These are phyloP conservation scores for Drosophila meridiana DNA, from an alignment of 2,888 invertebrate species.

Conservation along the genomic window DNA sequence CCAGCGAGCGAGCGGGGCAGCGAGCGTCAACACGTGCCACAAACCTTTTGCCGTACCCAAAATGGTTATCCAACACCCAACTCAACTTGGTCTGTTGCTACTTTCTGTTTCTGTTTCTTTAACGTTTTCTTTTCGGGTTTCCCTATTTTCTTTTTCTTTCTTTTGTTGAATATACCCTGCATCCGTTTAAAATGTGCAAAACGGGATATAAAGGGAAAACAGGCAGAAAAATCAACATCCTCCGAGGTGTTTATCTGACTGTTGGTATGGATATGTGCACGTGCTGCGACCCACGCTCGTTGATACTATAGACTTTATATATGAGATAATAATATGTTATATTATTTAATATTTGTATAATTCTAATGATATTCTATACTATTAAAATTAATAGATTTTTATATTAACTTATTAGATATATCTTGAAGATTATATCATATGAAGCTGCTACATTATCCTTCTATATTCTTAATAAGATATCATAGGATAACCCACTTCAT, in stretches of 20 bases:
- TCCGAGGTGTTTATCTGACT: background rate
- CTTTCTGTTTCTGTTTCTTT: conserved; percentile 21
- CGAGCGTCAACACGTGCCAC: conserved; percentile 55
- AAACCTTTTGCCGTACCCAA: conserved; percentile 50
- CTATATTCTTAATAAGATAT: background rate
- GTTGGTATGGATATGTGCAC: background rate
- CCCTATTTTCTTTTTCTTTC: background rate
- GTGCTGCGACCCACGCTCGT: background rate
- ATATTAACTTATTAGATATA: background rate
- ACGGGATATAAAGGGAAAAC: background rate
- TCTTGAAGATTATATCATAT: background rate
- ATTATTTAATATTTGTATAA: no score
- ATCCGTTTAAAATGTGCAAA: background rate
- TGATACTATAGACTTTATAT: background rate
- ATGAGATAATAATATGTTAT: no score
- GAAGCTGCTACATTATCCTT: background rate
- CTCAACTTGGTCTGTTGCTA: conserved; percentile 39
- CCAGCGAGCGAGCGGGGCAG: conserved; percentile 2
- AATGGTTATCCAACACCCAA: conserved; percentile 41
- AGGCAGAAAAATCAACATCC: background rate
- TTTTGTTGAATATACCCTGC: conserved; percentile 5
- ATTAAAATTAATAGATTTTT: background rate
- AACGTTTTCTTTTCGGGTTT: conserved; percentile 9
- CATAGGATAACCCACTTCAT: background rate
- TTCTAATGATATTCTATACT: background rate